Evolutionary conservation across 2,797 vertebrate genomes (phyloP).

Genomic region (Eulemur rubriventer): DNA sequence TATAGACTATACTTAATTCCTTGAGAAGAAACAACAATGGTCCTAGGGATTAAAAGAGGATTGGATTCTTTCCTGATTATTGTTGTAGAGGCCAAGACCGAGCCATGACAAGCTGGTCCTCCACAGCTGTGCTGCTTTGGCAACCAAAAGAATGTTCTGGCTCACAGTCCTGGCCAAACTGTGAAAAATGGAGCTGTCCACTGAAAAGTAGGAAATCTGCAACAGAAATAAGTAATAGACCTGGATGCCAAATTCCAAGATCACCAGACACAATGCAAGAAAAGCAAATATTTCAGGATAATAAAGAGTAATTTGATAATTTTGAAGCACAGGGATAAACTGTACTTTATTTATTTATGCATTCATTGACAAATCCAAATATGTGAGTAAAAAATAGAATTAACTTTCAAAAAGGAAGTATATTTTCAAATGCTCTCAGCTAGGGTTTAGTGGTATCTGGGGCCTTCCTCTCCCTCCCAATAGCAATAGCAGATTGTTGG

Average conservation of each 20-base stretch:
- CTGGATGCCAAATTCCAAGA: neutral
- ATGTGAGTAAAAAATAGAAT: neutral
- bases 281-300: neutral
- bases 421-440: neutral
- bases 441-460: neutral
- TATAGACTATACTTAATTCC: neutral
- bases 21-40: neutral
- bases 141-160: neutral
- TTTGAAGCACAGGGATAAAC: neutral
- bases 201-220: neutral
- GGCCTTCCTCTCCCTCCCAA: neutral
- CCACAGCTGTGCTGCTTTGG: conserved; percentile 23
- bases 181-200: conserved; percentile 8
- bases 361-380: conserved; percentile 13
- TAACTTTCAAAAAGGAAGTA: neutral
- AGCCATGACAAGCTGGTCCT: neutral
- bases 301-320: neutral
- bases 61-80: neutral
- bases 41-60: neutral
- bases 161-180: neutral
- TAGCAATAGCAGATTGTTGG: neutral
- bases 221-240: neutral
- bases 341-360: neutral
- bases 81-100: neutral
- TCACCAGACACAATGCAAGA: neutral